phyloP scores from a whole-genome alignment of 2,888 invertebrate species.

The Melanotus villosus region DNA sequence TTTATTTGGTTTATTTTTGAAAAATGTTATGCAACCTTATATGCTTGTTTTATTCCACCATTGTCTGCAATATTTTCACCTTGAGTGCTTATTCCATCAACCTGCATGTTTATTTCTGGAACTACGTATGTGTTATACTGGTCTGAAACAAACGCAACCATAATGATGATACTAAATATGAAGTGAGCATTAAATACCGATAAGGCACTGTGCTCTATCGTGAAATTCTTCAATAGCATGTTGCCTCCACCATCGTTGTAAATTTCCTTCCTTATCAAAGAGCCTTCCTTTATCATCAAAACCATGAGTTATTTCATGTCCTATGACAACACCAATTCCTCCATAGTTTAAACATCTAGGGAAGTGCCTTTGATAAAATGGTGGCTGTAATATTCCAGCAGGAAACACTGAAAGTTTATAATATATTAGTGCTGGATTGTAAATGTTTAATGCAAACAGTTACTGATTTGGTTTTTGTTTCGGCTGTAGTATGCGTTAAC shows the following conservation, averaged over 20 bases:
- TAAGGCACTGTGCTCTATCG: slow-evolving; percentile 82
- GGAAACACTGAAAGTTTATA: slow-evolving; percentile 80
- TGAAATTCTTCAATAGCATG: slow-evolving; percentile 82
- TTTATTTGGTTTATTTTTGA: no score
- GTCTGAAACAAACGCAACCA: slow-evolving; percentile 67
- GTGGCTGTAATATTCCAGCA: slow-evolving; percentile 94
- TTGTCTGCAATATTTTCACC: slow-evolving; percentile 98
- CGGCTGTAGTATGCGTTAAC: slow-evolving; percentile 97
- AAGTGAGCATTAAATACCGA: slow-evolving; percentile 65
- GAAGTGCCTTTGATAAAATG: slow-evolving; percentile 91
- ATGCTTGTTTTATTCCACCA: slow-evolving; percentile 95
- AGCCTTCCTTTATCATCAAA: slow-evolving; percentile 93
- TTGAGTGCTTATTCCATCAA: slow-evolving; percentile 85
- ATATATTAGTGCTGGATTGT: not conserved
- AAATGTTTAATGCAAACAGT: not conserved
- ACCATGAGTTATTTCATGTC: slow-evolving; percentile 93
- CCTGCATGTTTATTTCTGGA: slow-evolving; percentile 81
- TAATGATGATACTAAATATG: not conserved
- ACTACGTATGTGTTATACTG: slow-evolving; percentile 90
- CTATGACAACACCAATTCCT: slow-evolving; percentile 93
- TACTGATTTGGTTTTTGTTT: slow-evolving; percentile 93
- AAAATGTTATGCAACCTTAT: no score
- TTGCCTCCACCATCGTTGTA: slow-evolving; percentile 89
- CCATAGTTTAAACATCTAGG: slow-evolving; percentile 88
- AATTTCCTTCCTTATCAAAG: slow-evolving; percentile 94